Percentiles rank a stretch among this genome's conserved stretches.
Evolutionary conservation across 2,888 invertebrate species (phyloP).

Genomic region (Tribolium freemani): DNA sequence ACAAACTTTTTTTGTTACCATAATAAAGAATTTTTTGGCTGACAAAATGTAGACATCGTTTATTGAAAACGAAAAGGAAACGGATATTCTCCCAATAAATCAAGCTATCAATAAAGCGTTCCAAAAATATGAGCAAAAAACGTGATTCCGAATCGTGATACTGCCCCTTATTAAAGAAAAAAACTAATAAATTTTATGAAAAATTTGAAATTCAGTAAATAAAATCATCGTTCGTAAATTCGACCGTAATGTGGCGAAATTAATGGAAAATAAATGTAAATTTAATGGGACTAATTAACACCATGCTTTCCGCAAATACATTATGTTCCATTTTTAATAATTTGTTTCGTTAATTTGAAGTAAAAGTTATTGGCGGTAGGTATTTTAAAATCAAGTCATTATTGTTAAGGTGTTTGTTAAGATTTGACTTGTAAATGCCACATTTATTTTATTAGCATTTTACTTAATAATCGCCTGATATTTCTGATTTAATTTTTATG

Average conservation of each 20-base stretch:
- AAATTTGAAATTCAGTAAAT: background rate
- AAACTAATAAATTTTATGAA: background rate
- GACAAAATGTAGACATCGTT: conserved; percentile 2
- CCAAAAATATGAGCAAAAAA: conserved; percentile 27
- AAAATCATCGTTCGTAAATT: background rate
- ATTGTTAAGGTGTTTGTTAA: background rate
- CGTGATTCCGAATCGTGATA: conserved; percentile 20
- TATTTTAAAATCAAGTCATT: background rate
- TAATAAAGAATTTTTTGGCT: conserved; percentile 5
- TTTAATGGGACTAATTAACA: background rate
- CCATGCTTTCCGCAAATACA: background rate
- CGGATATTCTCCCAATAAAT: conserved; percentile 26
- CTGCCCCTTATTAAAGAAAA: conserved; percentile 15
- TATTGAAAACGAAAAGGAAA: conserved; percentile 27
- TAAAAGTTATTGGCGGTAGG: background rate
- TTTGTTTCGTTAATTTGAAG: background rate
- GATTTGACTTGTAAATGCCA: background rate
- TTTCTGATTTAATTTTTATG: conserved; percentile 6
- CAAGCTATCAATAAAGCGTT: conserved; percentile 30
- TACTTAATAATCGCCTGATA: background rate
- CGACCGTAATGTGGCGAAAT: background rate
- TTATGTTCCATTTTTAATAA: background rate
- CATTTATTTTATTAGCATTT: background rate
- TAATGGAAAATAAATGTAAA: background rate
- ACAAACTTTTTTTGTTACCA: background rate